A percentile compares a stretch with the other conserved stretches of the same genome.
These are phyloP conservation scores for Anarrhichthys ocellatus DNA, from an alignment of 2,113 vertebrate genomes.

Conservation along the genomic window DNA sequence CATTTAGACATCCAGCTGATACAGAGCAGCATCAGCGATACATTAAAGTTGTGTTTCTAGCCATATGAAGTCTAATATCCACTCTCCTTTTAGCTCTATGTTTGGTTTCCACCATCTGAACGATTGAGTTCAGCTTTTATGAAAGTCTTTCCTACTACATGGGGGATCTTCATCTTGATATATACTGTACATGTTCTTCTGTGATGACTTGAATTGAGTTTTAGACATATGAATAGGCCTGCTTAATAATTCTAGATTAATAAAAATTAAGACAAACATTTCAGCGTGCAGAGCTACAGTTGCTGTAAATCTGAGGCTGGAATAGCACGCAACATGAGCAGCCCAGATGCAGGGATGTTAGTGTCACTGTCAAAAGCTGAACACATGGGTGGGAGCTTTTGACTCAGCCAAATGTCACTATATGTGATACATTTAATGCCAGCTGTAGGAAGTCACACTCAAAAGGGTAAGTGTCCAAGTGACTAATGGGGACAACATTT, in stretches of 20 bases:
- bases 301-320: not conserved
- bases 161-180: not conserved
- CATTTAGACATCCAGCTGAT: not conserved
- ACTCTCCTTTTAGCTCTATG: not conserved
- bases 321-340: conserved; percentile 3
- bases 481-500: not conserved
- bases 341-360: not conserved
- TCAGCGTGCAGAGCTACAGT: not conserved
- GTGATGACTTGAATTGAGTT: not conserved
- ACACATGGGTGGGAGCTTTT: conserved; percentile 33
- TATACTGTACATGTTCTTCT: not conserved
- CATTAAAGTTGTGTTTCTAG: not conserved
- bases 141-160: not conserved
- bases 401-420: conserved; percentile 60
- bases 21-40: not conserved
- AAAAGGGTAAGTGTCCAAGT: not conserved
- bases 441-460: conserved; percentile 12
- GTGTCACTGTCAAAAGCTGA: conserved; percentile 30
- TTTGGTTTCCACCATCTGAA: not conserved
- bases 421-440: conserved; percentile 26
- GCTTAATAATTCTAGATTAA: not conserved
- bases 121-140: not conserved
- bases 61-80: not conserved
- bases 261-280: not conserved
- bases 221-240: not conserved